phyloP scores from a whole-genome alignment of 2,888 invertebrate genomes.

The Ormyrus labotus region DNA sequence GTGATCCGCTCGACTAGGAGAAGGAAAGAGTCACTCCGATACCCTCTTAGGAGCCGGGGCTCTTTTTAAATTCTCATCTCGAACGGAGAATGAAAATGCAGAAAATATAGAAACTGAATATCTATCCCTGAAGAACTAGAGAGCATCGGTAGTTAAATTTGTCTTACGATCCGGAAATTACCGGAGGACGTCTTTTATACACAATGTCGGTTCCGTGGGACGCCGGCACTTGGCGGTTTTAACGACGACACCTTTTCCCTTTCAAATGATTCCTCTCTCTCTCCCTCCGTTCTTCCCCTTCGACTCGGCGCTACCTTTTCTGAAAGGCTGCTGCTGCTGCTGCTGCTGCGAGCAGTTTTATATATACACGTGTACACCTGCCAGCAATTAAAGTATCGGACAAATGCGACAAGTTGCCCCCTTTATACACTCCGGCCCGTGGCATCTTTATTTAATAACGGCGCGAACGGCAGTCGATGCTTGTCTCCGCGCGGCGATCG shows the following conservation, averaged over 20 bases:
- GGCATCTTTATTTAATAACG: conserved; percentile 48
- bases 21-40: conserved; percentile 9
- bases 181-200: conserved; percentile 51
- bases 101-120: too few relatives aligned
- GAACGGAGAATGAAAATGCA: too few relatives aligned
- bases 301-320: not conserved
- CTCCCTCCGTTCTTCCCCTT: not conserved
- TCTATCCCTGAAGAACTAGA: too few relatives aligned
- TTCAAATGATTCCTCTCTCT: conserved; percentile 40
- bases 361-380: conserved; percentile 36
- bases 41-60: too few relatives aligned
- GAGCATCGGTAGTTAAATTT: conserved; percentile 47
- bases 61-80: too few relatives aligned
- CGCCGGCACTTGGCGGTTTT: conserved; percentile 53
- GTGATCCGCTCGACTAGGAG: not conserved
- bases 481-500: conserved; percentile 15
- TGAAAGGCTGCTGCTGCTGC: conserved; percentile 2
- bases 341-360: not conserved
- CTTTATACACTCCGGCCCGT: conserved; percentile 7
- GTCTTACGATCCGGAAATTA: conserved; percentile 43
- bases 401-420: conserved; percentile 52
- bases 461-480: conserved; percentile 13
- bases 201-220: conserved; percentile 51
- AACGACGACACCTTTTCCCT: conserved; percentile 57
- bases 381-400: conserved; percentile 51